A percentile compares a stretch with the other conserved stretches of the same genome.
phyloP scores from a whole-genome alignment of 2,888 invertebrate genomes.

The Zonitis immaculata region DNA sequence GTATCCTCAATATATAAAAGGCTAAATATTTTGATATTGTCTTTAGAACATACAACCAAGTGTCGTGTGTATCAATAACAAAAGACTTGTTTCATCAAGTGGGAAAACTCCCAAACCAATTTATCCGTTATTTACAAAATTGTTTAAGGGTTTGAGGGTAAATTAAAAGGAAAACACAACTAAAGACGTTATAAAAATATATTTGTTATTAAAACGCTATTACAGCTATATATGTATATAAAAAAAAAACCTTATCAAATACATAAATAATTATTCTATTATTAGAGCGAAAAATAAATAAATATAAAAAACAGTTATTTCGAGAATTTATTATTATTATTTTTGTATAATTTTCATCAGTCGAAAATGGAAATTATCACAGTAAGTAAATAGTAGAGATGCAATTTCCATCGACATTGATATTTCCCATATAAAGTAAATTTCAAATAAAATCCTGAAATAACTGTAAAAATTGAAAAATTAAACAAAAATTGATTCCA shows the following conservation, averaged over 20 bases:
- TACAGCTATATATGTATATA: background rate
- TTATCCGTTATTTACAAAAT: constrained; percentile 11
- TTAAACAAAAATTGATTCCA: background rate
- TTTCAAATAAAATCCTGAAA: background rate
- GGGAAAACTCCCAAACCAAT: constrained; percentile 23
- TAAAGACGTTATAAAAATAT: constrained; percentile 31
- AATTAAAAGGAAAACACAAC: constrained; percentile 22
- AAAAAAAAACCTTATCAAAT: background rate
- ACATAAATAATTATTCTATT: background rate
- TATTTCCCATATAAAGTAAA: background rate
- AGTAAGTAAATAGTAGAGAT: background rate
- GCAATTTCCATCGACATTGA: background rate
- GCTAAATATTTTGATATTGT: constrained; percentile 1
- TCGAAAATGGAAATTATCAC: background rate
- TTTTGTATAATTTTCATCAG: background rate
- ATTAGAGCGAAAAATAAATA: too few relatives aligned
- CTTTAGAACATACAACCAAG: background rate
- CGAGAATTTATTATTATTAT: background rate
- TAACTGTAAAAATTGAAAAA: background rate
- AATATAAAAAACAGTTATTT: background rate
- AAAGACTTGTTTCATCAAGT: constrained; percentile 23
- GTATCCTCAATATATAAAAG: too few relatives aligned
- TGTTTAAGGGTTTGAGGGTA: constrained; percentile 17
- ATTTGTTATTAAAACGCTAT: constrained; percentile 23
- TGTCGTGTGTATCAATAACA: constrained; percentile 12